Evolutionary conservation across 1,140 invertebrate species (phyloP), one percentile per base, ranked within the genome.

Genomic region (Drosophila nikananu): DNA sequence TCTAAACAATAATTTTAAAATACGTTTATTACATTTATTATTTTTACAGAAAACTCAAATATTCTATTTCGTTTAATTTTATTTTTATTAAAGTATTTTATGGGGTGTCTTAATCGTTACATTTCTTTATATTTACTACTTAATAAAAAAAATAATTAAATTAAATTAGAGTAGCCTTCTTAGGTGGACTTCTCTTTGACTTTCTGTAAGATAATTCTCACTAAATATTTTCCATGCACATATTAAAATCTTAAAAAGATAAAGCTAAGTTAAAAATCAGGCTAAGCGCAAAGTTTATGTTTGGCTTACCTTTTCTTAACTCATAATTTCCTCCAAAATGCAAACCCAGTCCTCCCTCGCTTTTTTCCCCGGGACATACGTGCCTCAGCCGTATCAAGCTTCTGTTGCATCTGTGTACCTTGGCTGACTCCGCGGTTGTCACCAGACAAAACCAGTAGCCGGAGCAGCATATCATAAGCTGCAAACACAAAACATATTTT

Each of bases 401-500:
- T 55, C 52, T 51, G 35, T 39, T 71, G 32, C 48, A 52, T 54
- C 62, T 52, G 46, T 21, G n/a, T 17, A 2, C 8, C 6, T 37
- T 37, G 12, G 25, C n/a, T 12, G 13, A 17, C 23, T 70, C 32
- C 41, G 17, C 17, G 64, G 27, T 42, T 55, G 62, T 25, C 62
- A 39, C 17, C 57, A 23, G 19, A 61, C 39, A 90, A 81, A 66
- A 84, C 77, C 86, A 89, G 86, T 89, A 89, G 86, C 86, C 23
- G 35, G 48, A 62, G 62, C 58, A 65, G 77, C 80, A 75, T 44
- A 87, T 87, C 83, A 87, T 86, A 80, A 81, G 78, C 65, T 84
- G 84, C 61, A 51, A 59, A 51, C 49, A 27, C 7, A 37, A 37
- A 81, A 91, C 87, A 84, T 91, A 91, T 91, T 91, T 91, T 91